Evolutionary conservation across 1,140 invertebrate genomes (phyloP).

Genomic region (Bombus vancouverensis): DNA sequence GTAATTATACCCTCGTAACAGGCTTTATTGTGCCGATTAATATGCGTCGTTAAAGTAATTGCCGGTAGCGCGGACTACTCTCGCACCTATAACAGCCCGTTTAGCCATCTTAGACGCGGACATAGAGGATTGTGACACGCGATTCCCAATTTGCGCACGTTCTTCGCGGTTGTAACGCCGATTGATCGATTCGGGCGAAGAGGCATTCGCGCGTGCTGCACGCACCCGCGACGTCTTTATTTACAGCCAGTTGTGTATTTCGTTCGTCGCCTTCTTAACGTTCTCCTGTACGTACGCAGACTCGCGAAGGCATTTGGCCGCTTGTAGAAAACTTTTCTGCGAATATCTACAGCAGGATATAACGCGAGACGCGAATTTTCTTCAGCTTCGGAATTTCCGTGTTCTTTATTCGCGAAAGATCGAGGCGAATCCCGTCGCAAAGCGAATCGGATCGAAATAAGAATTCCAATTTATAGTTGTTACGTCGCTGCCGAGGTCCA

Average conservation of each 20-base stretch:
- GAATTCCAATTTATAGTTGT: too few relatives aligned
- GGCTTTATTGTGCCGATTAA: constrained; percentile 81
- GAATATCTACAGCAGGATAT: background rate
- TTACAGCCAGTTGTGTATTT: background rate
- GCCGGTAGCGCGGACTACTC: constrained; percentile 60
- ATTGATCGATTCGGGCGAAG: background rate
- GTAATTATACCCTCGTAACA: constrained; percentile 80
- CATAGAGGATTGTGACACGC: background rate
- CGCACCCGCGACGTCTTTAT: background rate
- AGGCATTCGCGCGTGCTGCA: background rate
- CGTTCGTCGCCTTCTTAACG: background rate
- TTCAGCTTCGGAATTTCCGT: fast-evolving
- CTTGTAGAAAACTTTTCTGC: background rate
- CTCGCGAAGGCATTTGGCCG: background rate
- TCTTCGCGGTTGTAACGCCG: background rate
- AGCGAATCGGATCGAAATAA: too few relatives aligned
- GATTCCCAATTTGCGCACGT: constrained; percentile 8
- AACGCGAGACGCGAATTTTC: too few relatives aligned
- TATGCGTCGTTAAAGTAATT: constrained; percentile 79
- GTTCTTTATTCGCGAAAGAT: too few relatives aligned
- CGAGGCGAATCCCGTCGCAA: too few relatives aligned
- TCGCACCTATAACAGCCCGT: constrained; percentile 44
- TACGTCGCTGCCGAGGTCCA: too few relatives aligned
- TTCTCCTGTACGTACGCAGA: background rate
- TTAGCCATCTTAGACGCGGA: constrained; percentile 36